Evolutionary conservation across 2,888 invertebrate genomes (phyloP).

Genomic region (Zygogramma bicolorata): DNA sequence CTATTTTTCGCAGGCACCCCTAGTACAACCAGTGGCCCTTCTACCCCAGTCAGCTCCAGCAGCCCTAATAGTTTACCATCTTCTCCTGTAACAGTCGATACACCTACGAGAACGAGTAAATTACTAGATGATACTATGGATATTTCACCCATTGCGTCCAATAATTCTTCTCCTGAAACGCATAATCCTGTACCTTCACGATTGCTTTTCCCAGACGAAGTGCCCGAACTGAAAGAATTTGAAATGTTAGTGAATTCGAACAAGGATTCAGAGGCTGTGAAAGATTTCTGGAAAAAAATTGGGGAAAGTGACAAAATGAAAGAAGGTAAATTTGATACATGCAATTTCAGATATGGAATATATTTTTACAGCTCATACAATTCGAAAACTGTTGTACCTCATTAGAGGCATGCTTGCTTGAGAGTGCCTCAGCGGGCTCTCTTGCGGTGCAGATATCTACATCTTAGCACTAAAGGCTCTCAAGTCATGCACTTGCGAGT

Average conservation of each 20-base stretch:
- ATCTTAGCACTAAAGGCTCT: too few species aligned
- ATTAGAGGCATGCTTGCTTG: too few species aligned
- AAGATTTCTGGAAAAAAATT: not conserved
- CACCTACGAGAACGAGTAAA: conserved; percentile 66
- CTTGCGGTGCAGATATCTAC: too few species aligned
- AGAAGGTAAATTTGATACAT: too few species aligned
- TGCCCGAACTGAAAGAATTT: not conserved
- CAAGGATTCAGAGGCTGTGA: not conserved
- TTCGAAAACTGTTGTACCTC: too few species aligned
- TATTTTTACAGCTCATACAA: too few species aligned
- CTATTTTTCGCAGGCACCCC: conserved; percentile 2
- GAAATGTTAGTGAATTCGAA: not conserved
- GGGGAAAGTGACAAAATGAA: not conserved
- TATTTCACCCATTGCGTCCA: conserved; percentile 72
- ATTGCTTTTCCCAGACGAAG: conserved; percentile 19
- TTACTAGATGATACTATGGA: conserved; percentile 72
- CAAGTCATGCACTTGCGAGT: too few species aligned
- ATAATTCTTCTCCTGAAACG: conserved; percentile 34
- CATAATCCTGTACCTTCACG: conserved; percentile 18
- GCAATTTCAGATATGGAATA: too few species aligned
- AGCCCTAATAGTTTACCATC: conserved; percentile 48
- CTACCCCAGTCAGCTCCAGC: not conserved
- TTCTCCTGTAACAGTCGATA: conserved; percentile 60
- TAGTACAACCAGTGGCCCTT: conserved; percentile 7
- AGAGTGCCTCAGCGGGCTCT: too few species aligned